These are phyloP conservation scores for Calephelis nemesis DNA, from an alignment of 1,140 invertebrate species.

Conservation along the genomic window DNA sequence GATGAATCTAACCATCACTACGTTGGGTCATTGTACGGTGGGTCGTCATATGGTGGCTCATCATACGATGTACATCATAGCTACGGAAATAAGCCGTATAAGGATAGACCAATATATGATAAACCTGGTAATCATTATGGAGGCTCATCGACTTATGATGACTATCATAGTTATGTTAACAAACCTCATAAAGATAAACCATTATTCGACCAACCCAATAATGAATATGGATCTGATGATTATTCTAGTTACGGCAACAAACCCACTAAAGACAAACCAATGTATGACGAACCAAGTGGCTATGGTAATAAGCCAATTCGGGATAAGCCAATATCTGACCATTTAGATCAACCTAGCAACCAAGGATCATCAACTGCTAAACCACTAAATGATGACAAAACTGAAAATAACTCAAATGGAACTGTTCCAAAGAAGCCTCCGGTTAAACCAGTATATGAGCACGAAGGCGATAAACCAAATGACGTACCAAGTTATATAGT, in stretches of 20 bases:
- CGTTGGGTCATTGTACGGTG: neutral
- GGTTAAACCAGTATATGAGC: constrained; percentile 62
- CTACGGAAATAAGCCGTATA: neutral
- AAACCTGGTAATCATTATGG: constrained; percentile 10
- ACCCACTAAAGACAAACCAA: no score
- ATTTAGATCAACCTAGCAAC: neutral
- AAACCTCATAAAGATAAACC: constrained; percentile 4
- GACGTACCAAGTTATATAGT: constrained; percentile 53
- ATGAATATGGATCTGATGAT: neutral
- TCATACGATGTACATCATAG: neutral
- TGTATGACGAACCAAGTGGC: no score
- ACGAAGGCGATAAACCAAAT: constrained; percentile 49
- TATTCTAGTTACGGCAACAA: neutral
- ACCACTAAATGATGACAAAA: constrained; percentile 26
- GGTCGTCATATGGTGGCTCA: no score
- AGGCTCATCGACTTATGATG: constrained; percentile 22
- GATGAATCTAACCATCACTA: neutral
- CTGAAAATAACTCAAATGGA: constrained; percentile 31
- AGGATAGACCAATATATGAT: no score
- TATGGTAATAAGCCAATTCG: neutral
- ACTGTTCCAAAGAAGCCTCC: constrained; percentile 34
- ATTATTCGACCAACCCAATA: neutral
- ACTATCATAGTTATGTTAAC: neutral
- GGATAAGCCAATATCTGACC: neutral
- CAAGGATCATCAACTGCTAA: constrained; percentile 1